Evolutionary conservation across 2,113 vertebrate species (phyloP).

Genomic region (Picathartes gymnocephalus): DNA sequence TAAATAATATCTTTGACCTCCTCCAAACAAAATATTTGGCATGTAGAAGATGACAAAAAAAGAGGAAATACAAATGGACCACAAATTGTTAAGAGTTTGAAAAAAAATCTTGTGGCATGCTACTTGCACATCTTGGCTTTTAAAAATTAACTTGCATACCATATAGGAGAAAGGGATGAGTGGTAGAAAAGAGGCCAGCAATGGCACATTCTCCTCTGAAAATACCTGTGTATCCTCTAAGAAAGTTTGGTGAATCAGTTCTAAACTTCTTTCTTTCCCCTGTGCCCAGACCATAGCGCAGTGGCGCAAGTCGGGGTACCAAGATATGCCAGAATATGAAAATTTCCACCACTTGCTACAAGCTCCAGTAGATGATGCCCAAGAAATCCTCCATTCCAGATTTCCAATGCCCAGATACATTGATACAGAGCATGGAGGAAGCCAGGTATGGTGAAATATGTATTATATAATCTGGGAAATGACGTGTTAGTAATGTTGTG

Average conservation of each 20-base stretch:
- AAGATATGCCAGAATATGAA: constrained; percentile 94
- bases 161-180: neutral
- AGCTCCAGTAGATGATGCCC: constrained; percentile 91
- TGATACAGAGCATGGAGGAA: constrained; percentile 96
- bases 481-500: neutral
- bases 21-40: neutral
- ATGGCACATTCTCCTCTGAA: neutral
- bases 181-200: neutral
- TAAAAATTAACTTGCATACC: neutral
- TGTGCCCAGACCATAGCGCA: constrained; percentile 90
- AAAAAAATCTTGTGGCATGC: neutral
- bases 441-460: constrained; percentile 78
- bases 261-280: neutral
- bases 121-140: neutral
- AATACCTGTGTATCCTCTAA: neutral
- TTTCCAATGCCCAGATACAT: constrained; percentile 98
- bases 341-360: constrained; percentile 94
- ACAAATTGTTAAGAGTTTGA: neutral
- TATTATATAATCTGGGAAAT: neutral
- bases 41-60: neutral
- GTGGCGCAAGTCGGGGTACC: constrained; percentile 96
- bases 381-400: constrained; percentile 93
- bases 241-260: neutral
- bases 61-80: neutral
- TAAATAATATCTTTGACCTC: neutral